Conservation (phyloP, 2,888 invertebrate genomes). For the Anaspis maculata region DNA sequence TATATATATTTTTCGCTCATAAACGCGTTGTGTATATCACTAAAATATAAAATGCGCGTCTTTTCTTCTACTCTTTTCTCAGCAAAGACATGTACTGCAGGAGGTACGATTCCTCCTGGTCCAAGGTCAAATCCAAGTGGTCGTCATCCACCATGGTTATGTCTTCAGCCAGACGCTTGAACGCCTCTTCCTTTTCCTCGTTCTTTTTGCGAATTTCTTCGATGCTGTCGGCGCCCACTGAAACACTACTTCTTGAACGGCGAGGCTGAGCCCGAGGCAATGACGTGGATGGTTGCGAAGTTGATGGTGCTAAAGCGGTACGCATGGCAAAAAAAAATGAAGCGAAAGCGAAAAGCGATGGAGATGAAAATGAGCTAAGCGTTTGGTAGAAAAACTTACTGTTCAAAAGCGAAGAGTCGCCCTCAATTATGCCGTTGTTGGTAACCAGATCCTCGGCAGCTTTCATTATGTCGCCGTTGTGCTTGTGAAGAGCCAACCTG, state of each 20-base stretch:
- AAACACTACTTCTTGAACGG: no score
- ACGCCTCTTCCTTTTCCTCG: slow-evolving; percentile 47
- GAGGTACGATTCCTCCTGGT: slow-evolving; percentile 61
- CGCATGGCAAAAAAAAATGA: no score
- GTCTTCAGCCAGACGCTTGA: slow-evolving; percentile 52
- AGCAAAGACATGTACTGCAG: slow-evolving; percentile 57
- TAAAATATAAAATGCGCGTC: no score
- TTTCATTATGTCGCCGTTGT: slow-evolving; percentile 47
- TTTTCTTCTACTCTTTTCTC: slow-evolving; percentile 20
- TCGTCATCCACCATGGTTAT: slow-evolving; percentile 56
- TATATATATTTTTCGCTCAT: no score
- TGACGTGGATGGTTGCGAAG: no score
- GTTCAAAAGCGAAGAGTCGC: slow-evolving; percentile 23
- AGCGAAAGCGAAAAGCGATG: no score
- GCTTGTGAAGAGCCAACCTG: slow-evolving; percentile 46
- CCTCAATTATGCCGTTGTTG: slow-evolving; percentile 36
- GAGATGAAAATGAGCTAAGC: no score
- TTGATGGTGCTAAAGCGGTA: no score
- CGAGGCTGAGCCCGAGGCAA: no score
- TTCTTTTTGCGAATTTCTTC: slow-evolving; percentile 21
- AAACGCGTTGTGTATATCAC: no score
- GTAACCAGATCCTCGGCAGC: slow-evolving; percentile 54
- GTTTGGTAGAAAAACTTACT: slow-evolving; percentile 22
- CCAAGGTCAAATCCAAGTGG: slow-evolving; percentile 61
- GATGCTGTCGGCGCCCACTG: slow-evolving; percentile 2